Percentiles rank a stretch among this genome's conserved stretches.
These are phyloP conservation scores for Leguminivora glycinivorella DNA, from an alignment of 1,140 invertebrate species.

Conservation along the genomic window DNA sequence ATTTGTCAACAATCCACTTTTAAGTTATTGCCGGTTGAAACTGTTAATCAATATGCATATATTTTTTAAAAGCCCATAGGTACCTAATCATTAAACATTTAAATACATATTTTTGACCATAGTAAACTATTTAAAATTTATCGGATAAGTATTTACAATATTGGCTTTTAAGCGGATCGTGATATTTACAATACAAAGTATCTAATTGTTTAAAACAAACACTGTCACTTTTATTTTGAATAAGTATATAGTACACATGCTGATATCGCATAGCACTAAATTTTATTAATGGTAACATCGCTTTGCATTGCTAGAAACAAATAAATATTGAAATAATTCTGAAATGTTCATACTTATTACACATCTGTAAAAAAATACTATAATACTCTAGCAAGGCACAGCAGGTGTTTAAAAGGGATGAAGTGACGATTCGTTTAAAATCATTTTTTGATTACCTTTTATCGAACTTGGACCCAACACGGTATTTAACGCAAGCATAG, in stretches of 20 bases:
- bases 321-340: constrained; percentile 1
- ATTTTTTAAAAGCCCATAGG: too few species aligned
- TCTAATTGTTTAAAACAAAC: not conserved
- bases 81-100: too few species aligned
- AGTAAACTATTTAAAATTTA: too few species aligned
- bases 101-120: too few species aligned
- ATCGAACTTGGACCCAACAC: not conserved
- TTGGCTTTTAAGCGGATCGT: too few species aligned
- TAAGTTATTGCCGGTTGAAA: too few species aligned
- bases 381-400: constrained; percentile 18
- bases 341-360: not conserved
- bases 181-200: too few species aligned
- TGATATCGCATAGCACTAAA: constrained; percentile 23
- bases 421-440: not conserved
- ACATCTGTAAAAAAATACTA: not conserved
- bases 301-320: constrained; percentile 25
- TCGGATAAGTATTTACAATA: too few species aligned
- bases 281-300: not conserved
- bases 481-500: constrained; percentile 45
- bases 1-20: too few species aligned
- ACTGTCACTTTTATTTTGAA: not conserved
- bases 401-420: not conserved
- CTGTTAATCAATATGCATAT: too few species aligned
- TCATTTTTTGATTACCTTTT: not conserved
- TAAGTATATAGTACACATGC: not conserved